A percentile compares a stretch with the other conserved stretches of the same genome.
Conservation (phyloP, 2,113 vertebrate genomes). For the Elanoides forficatus region DNA sequence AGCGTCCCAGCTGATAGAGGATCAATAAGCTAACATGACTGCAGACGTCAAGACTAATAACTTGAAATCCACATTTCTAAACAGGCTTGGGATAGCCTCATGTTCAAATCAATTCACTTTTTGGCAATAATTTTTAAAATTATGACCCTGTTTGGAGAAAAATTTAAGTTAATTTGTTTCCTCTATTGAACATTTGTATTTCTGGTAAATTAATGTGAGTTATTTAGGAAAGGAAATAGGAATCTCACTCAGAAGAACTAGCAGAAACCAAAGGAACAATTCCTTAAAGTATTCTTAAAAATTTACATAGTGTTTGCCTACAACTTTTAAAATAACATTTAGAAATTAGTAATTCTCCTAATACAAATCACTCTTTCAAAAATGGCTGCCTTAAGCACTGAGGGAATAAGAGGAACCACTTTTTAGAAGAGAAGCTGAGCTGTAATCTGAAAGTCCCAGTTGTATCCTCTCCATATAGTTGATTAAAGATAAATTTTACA, state of each 20-base stretch:
- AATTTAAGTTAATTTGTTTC: not conserved
- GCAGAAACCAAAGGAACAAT: slow-evolving; percentile 37
- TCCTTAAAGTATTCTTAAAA: slow-evolving; percentile 5
- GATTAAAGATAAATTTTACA: not conserved
- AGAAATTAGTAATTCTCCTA: not conserved
- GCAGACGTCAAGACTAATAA: not conserved
- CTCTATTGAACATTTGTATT: not conserved
- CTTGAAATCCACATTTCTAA: not conserved
- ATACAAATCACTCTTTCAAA: not conserved
- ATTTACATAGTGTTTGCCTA: not conserved
- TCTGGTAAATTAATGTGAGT: not conserved
- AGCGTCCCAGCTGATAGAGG: not conserved
- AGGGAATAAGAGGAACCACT: not conserved
- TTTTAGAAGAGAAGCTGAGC: not conserved
- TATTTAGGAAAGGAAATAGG: not conserved
- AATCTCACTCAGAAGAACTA: not conserved
- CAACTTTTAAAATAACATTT: slow-evolving; percentile 41
- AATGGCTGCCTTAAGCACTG: not conserved
- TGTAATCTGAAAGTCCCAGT: not conserved
- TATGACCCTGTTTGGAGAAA: not conserved
- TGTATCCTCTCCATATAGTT: not conserved
- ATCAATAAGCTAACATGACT: not conserved
- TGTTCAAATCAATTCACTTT: not conserved
- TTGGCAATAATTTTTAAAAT: not conserved
- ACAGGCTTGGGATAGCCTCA: not conserved